Evolutionary conservation across 2,888 invertebrate genomes (phyloP).

Genomic region (Didymodactylos carnosus): DNA sequence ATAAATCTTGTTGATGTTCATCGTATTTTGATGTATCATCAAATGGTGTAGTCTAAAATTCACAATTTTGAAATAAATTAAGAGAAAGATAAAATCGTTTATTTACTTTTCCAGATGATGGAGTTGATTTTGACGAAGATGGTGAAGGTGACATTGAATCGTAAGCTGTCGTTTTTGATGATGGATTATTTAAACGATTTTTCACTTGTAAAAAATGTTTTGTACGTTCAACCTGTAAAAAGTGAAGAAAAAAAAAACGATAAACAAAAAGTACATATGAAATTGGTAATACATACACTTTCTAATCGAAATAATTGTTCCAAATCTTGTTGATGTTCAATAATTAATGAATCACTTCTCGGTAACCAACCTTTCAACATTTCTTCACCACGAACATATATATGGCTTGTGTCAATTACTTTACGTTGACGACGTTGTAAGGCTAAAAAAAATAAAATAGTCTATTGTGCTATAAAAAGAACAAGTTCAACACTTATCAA

Average conservation of each 20-base stretch:
- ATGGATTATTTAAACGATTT: background rate
- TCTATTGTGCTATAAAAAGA: no score
- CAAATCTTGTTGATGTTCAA: conserved; percentile 97
- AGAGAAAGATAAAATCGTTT: background rate
- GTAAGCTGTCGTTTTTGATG: background rate
- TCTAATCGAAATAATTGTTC: conserved; percentile 68
- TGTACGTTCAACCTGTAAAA: conserved; percentile 31
- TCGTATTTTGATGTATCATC: no score
- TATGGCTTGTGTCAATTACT: conserved; percentile 87
- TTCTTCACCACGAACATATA: conserved; percentile 94
- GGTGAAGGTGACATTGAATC: no score
- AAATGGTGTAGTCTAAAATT: no score
- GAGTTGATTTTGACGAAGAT: no score
- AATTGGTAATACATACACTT: background rate
- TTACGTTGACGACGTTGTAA: conserved; percentile 79
- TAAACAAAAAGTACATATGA: background rate
- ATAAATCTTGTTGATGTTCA: background rate
- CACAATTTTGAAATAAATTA: background rate
- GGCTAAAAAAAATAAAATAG: no score
- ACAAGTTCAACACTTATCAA: no score
- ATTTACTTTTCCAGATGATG: background rate
- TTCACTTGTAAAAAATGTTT: conserved; percentile 2
- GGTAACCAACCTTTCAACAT: conserved; percentile 96
- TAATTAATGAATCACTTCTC: conserved; percentile 85
- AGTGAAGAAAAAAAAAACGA: background rate